Conservation (phyloP, 2,797 vertebrate genomes). For the Leuciscus waleckii region DNA sequence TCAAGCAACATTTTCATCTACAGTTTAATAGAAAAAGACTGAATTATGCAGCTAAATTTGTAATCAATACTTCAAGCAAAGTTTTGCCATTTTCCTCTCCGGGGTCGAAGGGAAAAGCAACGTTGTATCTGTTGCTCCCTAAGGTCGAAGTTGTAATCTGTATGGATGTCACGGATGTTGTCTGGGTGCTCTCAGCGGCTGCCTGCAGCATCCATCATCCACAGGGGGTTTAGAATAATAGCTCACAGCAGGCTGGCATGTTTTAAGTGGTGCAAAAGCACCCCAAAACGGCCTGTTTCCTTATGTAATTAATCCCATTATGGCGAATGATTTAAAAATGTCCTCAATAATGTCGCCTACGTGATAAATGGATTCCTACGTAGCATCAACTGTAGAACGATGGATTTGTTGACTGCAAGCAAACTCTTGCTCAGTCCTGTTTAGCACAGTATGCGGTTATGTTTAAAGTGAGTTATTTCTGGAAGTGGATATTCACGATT, state of each 20-base stretch:
- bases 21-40: background rate
- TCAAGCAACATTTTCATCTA: background rate
- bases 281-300: slow-evolving; percentile 35
- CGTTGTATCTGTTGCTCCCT: slow-evolving; percentile 31
- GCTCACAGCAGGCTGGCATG: slow-evolving; percentile 45
- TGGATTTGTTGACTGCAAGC: slow-evolving; percentile 13
- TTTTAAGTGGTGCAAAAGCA: slow-evolving; percentile 43
- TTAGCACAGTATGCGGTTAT: background rate
- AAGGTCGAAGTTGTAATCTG: slow-evolving; percentile 44
- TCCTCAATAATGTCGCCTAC: slow-evolving; percentile 14
- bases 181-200: slow-evolving; percentile 48
- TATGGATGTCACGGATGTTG: slow-evolving; percentile 51
- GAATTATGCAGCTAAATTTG: background rate
- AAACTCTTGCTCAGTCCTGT: background rate
- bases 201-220: slow-evolving; percentile 57
- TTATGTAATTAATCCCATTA: slow-evolving; percentile 50
- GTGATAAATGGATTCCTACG: slow-evolving; percentile 24
- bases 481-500: background rate
- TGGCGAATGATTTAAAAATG: slow-evolving; percentile 28
- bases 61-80: slow-evolving; percentile 18
- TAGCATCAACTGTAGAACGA: background rate
- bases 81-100: slow-evolving; percentile 16
- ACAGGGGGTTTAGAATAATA: slow-evolving; percentile 59
- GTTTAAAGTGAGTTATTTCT: background rate
- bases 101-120: background rate